Conservation (phyloP, 2,113 vertebrate species). For the Syngnathus typhle region DNA sequence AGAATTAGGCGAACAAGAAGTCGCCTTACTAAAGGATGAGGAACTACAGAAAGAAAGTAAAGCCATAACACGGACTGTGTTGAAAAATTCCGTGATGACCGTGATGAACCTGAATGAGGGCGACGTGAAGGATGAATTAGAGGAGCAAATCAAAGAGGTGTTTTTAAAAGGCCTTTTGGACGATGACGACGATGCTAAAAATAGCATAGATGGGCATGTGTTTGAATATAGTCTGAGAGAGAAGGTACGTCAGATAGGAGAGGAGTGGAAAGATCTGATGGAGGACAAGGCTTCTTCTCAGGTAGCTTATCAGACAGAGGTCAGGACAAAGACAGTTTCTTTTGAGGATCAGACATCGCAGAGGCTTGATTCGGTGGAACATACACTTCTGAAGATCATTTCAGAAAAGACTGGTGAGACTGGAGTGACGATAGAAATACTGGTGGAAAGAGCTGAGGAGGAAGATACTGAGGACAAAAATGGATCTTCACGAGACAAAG, state of each 20-base stretch:
- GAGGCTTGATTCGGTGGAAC: conserved; percentile 1
- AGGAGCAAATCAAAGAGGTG: conserved; percentile 55
- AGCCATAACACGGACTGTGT: conserved; percentile 12
- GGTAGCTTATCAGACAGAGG: conserved; percentile 19
- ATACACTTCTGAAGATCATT: background rate
- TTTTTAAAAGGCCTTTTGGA: conserved; percentile 55
- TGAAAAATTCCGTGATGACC: conserved; percentile 27
- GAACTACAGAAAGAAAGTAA: conserved; percentile 7
- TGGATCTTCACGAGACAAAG: conserved; percentile 10
- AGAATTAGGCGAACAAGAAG: conserved; percentile 49
- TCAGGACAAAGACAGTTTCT: conserved; percentile 21
- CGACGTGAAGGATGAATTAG: conserved; percentile 45
- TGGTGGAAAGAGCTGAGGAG: conserved; percentile 4
- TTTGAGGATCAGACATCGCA: conserved; percentile 21
- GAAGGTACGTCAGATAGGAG: conserved; percentile 38
- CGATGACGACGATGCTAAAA: background rate
- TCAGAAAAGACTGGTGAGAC: conserved; percentile 5
- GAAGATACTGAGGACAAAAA: conserved; percentile 1
- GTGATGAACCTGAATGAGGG: conserved; percentile 55
- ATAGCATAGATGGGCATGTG: background rate
- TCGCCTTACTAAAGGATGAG: conserved; percentile 39
- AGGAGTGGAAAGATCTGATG: conserved; percentile 32
- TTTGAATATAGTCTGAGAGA: conserved; percentile 36
- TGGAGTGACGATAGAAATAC: conserved; percentile 5
- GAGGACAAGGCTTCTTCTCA: conserved; percentile 19